Conservation (phyloP, 2,888 invertebrate genomes). For the Dynastes hyllus region DNA sequence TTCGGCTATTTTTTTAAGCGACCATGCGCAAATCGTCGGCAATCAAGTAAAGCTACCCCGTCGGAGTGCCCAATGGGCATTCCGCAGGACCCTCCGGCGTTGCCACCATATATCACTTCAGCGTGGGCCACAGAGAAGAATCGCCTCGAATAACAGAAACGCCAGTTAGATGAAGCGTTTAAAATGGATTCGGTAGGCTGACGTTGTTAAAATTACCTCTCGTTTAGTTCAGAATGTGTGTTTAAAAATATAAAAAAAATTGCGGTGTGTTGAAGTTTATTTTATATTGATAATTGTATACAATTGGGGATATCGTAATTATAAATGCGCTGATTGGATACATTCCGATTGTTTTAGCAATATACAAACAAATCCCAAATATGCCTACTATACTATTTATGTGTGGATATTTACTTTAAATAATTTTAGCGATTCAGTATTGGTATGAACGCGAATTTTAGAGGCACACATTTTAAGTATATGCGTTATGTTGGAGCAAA, state of each 20-base stretch:
- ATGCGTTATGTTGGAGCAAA: background rate
- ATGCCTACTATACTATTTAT: background rate
- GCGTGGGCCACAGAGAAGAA: background rate
- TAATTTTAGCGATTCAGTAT: background rate
- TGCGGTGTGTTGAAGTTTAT: background rate
- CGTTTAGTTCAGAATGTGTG: background rate
- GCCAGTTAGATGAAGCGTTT: background rate
- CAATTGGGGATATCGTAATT: background rate
- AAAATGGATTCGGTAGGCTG: background rate
- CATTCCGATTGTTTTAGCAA: too few species aligned
- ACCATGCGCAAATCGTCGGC: slow-evolving; percentile 4
- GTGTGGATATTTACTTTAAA: background rate
- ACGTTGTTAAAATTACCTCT: background rate
- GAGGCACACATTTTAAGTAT: background rate
- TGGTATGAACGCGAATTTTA: background rate
- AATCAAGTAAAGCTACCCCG: background rate
- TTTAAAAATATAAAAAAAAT: background rate
- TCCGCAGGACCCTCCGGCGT: background rate
- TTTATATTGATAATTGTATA: background rate
- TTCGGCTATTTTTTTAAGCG: slow-evolving; percentile 2
- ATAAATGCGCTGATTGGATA: background rate
- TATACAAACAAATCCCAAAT: background rate
- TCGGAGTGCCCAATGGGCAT: slow-evolving; percentile 1
- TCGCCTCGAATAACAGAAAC: background rate
- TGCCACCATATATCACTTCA: slow-evolving; percentile 5